Evolutionary conservation across 2,888 invertebrate species (phyloP).

Genomic region (Ischnura elegans): DNA sequence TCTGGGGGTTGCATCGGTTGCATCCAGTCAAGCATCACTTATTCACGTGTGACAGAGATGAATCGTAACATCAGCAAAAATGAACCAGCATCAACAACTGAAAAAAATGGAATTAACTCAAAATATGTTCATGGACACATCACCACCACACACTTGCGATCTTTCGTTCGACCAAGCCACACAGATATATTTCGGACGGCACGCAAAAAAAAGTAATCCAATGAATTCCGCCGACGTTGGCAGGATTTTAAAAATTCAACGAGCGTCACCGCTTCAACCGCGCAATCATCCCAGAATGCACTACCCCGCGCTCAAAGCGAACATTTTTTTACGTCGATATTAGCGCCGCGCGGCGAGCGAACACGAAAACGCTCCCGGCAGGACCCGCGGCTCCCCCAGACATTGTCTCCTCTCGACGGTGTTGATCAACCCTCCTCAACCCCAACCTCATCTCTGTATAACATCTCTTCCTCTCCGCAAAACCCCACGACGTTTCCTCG

Average conservation of each 20-base stretch:
- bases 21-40: neutral
- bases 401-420: neutral
- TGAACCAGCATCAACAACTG: neutral
- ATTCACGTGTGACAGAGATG: neutral
- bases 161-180: neutral
- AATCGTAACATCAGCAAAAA: neutral
- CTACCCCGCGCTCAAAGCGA: neutral
- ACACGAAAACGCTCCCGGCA: neutral
- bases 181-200: neutral
- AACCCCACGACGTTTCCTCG: neutral
- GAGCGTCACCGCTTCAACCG: neutral
- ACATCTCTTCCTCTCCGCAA: neutral
- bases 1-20: no score
- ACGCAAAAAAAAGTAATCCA: neutral
- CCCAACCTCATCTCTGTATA: neutral
- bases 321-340: no score
- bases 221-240: neutral
- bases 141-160: neutral
- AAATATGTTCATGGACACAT: neutral
- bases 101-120: neutral
- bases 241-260: conserved; percentile 4
- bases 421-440: no score
- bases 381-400: neutral
- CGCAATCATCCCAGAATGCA: neutral
- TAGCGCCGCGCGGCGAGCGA: neutral